Percentiles rank a stretch among this genome's conserved stretches.
phyloP scores from a whole-genome alignment of 1,140 invertebrate species.

The Macrocentrus cingulum region DNA sequence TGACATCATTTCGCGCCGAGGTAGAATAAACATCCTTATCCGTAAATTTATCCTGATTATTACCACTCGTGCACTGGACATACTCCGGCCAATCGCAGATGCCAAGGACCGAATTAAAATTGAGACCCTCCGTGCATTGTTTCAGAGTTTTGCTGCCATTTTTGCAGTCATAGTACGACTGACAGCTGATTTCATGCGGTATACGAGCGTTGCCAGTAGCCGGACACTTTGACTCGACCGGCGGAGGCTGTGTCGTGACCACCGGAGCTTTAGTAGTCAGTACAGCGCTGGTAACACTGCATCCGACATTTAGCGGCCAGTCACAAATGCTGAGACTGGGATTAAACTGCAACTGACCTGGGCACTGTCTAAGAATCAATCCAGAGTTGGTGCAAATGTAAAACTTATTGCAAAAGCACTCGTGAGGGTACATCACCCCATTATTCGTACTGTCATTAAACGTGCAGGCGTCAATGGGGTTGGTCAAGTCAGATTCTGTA shows the following conservation, averaged over 20 bases:
- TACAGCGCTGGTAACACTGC: slow-evolving; percentile 4
- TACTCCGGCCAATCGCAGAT: slow-evolving; percentile 13
- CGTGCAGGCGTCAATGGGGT: slow-evolving; percentile 4
- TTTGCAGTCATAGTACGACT: slow-evolving; percentile 60
- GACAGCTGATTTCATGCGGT: slow-evolving; percentile 55
- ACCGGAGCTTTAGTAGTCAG: background rate
- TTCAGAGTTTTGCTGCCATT: slow-evolving; percentile 54
- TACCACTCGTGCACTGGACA: background rate
- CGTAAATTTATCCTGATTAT: too few species aligned
- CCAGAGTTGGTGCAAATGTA: slow-evolving; percentile 41
- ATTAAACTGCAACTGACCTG: slow-evolving; percentile 43
- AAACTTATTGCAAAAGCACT: slow-evolving; percentile 39
- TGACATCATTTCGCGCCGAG: background rate
- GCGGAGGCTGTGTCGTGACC: too few species aligned
- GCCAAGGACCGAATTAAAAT: slow-evolving; percentile 1
- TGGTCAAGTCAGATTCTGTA: background rate
- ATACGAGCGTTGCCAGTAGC: slow-evolving; percentile 17
- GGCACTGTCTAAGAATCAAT: slow-evolving; percentile 35
- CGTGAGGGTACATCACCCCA: slow-evolving; percentile 18
- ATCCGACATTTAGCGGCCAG: slow-evolving; percentile 28
- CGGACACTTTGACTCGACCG: background rate
- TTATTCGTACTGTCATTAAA: too few species aligned
- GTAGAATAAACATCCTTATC: background rate
- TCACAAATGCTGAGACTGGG: slow-evolving; percentile 41
- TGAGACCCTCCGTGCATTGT: slow-evolving; percentile 41